These are phyloP conservation scores for Apocheima hispidaria DNA, from an alignment of 2,888 invertebrate species.

Conservation along the genomic window DNA sequence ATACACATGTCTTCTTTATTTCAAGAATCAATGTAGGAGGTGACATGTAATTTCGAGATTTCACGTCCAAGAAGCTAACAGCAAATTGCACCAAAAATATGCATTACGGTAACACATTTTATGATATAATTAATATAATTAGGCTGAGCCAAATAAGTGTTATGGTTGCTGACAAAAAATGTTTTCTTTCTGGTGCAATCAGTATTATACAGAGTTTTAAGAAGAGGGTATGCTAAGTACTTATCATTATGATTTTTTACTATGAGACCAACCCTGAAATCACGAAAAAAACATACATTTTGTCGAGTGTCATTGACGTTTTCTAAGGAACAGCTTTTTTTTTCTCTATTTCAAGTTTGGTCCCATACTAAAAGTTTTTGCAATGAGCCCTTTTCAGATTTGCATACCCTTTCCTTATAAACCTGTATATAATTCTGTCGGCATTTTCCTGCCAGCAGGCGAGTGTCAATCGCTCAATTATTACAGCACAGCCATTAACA, in stretches of 20 bases:
- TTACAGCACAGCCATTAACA: constrained; percentile 76
- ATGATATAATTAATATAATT: too few relatives aligned
- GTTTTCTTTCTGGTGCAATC: constrained; percentile 52
- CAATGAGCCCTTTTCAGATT: too few relatives aligned
- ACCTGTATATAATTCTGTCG: constrained; percentile 49
- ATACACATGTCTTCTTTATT: constrained; percentile 74
- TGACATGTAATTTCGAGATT: constrained; percentile 70
- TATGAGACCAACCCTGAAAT: too few relatives aligned
- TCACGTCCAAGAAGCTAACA: constrained; percentile 58
- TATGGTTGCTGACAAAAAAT: constrained; percentile 15
- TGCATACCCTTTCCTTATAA: too few relatives aligned
- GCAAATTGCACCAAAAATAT: constrained; percentile 56
- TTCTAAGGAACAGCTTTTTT: too few relatives aligned
- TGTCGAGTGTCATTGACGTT: too few relatives aligned
- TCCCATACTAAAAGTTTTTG: too few relatives aligned
- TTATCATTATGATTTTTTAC: too few relatives aligned
- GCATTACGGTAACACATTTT: not conserved
- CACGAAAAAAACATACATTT: too few relatives aligned
- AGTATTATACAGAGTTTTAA: too few relatives aligned
- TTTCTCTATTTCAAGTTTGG: too few relatives aligned
- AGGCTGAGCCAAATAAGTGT: constrained; percentile 11
- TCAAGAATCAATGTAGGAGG: constrained; percentile 70
- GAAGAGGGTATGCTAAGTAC: too few relatives aligned
- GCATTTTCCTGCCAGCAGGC: constrained; percentile 47
- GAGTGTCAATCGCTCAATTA: constrained; percentile 57